Conservation (phyloP, 35 echinoderm and acorn worm species). For the Apostichopus japonicus region DNA sequence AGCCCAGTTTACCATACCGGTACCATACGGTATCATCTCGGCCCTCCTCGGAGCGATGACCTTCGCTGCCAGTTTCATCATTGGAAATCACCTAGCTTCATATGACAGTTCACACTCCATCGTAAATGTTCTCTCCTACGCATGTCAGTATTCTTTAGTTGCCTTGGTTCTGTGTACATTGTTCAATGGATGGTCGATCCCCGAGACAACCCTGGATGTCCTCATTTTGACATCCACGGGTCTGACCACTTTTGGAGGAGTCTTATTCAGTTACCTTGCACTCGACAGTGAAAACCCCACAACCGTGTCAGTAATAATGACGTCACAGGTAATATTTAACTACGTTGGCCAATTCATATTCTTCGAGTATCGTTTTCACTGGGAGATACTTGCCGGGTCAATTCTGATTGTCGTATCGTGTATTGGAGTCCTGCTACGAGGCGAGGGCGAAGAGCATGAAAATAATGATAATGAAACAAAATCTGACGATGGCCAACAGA, state of each 20-base stretch:
- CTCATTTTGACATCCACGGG: background rate
- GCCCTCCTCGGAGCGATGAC: background rate
- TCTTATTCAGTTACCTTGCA: constrained; percentile 14
- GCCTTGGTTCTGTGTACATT: background rate
- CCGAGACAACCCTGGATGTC: background rate
- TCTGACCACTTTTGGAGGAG: background rate
- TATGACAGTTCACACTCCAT: background rate
- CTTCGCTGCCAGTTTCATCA: background rate
- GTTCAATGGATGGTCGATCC: background rate
- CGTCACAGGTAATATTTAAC: background rate
- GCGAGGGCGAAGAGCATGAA: background rate
- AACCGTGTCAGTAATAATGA: background rate
- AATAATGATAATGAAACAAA: background rate
- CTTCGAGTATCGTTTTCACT: background rate
- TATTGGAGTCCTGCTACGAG: background rate
- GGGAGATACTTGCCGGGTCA: background rate
- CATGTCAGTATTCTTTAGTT: background rate
- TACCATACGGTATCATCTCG: background rate
- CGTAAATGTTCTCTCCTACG: background rate
- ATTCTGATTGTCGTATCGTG: background rate
- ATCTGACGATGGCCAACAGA: background rate
- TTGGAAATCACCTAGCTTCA: background rate
- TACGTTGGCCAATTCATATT: constrained; percentile 19
- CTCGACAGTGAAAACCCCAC: background rate
- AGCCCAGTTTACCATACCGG: background rate